These are phyloP conservation scores for Aleiodes sp. DNA, from an alignment of 1,140 invertebrate genomes.

Conservation along the genomic window DNA sequence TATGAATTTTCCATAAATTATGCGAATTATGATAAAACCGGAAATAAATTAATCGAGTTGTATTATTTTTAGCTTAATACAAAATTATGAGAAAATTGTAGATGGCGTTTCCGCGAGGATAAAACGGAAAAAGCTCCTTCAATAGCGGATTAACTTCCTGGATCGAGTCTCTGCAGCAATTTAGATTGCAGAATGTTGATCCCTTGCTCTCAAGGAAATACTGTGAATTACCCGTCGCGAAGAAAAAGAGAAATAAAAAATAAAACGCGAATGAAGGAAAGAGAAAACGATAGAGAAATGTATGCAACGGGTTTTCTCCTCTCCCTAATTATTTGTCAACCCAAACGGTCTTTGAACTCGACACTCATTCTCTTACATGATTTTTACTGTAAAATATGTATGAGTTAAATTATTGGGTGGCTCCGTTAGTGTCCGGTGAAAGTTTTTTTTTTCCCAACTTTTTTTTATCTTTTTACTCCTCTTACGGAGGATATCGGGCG, in stretches of 20 bases:
- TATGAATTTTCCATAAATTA: too few species aligned
- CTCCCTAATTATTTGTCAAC: slow-evolving; percentile 15
- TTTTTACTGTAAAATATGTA: neutral
- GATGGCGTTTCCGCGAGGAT: too few species aligned
- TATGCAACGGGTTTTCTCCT: neutral
- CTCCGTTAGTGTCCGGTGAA: slow-evolving; percentile 10
- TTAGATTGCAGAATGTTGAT: slow-evolving; percentile 10
- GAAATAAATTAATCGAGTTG: neutral
- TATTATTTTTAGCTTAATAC: too few species aligned
- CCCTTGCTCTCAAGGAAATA: neutral
- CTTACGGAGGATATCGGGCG: neutral
- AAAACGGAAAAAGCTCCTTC: neutral
- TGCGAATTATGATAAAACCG: too few species aligned
- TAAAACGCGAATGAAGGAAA: slow-evolving; percentile 5
- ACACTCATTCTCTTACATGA: neutral
- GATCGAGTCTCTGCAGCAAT: neutral
- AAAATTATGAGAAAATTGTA: too few species aligned
- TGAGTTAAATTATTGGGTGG: slow-evolving; percentile 6
- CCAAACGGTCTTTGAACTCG: slow-evolving; percentile 8
- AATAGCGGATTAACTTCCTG: neutral
- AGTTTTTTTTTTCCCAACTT: neutral
- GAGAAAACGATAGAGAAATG: neutral
- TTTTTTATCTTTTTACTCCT: too few species aligned
- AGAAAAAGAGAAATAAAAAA: neutral
- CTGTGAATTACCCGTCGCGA: neutral